These are phyloP conservation scores for Mya arenaria DNA, from an alignment of 1,140 invertebrate genomes.

Conservation along the genomic window DNA sequence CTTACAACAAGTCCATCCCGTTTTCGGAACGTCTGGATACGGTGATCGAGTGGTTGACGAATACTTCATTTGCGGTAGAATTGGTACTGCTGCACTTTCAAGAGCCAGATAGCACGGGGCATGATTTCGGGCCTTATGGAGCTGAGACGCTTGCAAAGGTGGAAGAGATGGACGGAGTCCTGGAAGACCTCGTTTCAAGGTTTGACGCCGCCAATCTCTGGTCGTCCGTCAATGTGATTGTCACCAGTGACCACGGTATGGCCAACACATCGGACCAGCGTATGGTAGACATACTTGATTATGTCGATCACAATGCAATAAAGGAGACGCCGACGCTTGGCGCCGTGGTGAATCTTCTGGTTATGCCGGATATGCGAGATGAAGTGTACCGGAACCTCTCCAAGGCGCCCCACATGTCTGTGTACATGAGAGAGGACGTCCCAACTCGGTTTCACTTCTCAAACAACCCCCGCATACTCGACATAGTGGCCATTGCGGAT, in stretches of 20 bases:
- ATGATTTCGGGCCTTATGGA: constrained; percentile 76
- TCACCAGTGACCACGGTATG: constrained; percentile 91
- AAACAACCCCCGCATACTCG: constrained; percentile 83
- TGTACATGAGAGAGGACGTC: constrained; percentile 71
- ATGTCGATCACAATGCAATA: constrained; percentile 26
- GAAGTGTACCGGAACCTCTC: constrained; percentile 30
- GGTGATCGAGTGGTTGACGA: constrained; percentile 86
- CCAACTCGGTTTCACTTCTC: constrained; percentile 84
- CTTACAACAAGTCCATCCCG: constrained; percentile 80
- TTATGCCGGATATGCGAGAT: constrained; percentile 36
- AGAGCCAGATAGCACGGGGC: constrained; percentile 86
- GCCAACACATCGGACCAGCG: constrained; percentile 78
- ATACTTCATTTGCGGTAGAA: constrained; percentile 71
- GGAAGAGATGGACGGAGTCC: constrained; percentile 62
- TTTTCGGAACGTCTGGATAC: constrained; percentile 84
- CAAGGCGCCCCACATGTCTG: constrained; percentile 35
- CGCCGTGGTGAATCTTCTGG: constrained; percentile 45
- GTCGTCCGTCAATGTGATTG: constrained; percentile 85
- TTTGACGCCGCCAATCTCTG: constrained; percentile 77
- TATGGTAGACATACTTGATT: constrained; percentile 50
- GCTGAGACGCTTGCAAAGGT: constrained; percentile 66
- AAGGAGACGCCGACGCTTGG: constrained; percentile 21
- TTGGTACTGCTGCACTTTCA: constrained; percentile 88
- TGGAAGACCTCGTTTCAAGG: constrained; percentile 73
- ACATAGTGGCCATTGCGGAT: constrained; percentile 66